phyloP scores from a whole-genome alignment of 2,888 invertebrate species.

The Beris chalybata region DNA sequence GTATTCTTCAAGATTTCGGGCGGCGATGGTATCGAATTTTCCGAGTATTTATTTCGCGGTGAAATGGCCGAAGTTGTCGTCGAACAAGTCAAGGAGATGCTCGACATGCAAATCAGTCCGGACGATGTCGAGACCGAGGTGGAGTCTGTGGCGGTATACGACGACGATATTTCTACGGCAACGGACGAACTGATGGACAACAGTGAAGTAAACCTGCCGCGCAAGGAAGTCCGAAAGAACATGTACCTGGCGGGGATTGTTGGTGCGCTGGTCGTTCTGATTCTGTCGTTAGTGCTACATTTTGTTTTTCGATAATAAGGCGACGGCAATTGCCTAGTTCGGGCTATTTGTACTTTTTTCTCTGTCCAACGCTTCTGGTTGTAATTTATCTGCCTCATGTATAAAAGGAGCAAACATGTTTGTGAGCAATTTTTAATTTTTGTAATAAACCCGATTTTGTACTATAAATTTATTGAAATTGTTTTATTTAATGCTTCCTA shows the following conservation, averaged over 20 bases:
- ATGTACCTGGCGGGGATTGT: slow-evolving; percentile 60
- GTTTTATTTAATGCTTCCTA: too few species aligned
- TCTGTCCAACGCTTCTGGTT: slow-evolving; percentile 7
- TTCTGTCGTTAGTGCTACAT: slow-evolving; percentile 66
- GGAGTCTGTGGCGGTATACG: slow-evolving; percentile 76
- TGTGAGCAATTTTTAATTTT: slow-evolving; percentile 18
- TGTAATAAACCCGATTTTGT: slow-evolving; percentile 16
- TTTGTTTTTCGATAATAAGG: slow-evolving; percentile 47
- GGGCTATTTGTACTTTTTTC: slow-evolving; percentile 12
- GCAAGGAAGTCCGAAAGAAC: slow-evolving; percentile 3
- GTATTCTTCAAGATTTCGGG: slow-evolving; percentile 75
- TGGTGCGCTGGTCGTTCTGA: slow-evolving; percentile 65
- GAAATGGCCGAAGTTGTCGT: slow-evolving; percentile 80
- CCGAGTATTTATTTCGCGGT: slow-evolving; percentile 90
- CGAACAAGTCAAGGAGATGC: slow-evolving; percentile 76
- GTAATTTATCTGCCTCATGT: slow-evolving; percentile 3
- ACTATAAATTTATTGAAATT: too few species aligned
- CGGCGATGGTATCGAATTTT: slow-evolving; percentile 66
- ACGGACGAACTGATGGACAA: slow-evolving; percentile 51
- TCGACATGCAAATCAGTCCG: slow-evolving; percentile 74
- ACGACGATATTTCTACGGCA: slow-evolving; percentile 27
- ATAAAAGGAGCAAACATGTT: slow-evolving; percentile 5
- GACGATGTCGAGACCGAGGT: slow-evolving; percentile 71
- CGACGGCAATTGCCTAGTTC: background rate
- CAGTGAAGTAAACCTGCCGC: slow-evolving; percentile 60